phyloP scores from a whole-genome alignment of 2,113 vertebrate genomes.

The Syrmaticus mikado region DNA sequence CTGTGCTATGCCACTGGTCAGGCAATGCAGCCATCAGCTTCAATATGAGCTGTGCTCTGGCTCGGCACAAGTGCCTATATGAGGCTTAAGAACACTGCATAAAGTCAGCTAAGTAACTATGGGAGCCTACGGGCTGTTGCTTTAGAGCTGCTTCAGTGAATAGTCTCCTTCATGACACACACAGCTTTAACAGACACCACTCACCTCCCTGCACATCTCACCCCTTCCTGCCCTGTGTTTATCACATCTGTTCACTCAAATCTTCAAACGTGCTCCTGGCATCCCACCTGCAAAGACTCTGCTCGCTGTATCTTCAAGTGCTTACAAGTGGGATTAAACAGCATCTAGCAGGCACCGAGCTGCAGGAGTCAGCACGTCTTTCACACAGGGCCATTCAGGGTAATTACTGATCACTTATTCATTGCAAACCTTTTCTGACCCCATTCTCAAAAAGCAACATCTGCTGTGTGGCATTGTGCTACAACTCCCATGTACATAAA shows the following conservation, averaged over 20 bases:
- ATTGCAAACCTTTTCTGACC: conserved; percentile 63
- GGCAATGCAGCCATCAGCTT: background rate
- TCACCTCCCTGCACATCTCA: background rate
- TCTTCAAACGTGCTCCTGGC: background rate
- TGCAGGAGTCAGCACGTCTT: background rate
- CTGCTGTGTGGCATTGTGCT: background rate
- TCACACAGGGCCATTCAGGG: conserved; percentile 22
- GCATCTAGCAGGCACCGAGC: background rate
- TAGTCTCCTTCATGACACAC: background rate
- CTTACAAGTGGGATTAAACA: conserved; percentile 15
- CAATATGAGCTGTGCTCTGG: background rate
- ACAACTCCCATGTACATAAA: background rate
- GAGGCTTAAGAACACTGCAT: conserved; percentile 46
- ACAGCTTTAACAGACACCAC: background rate
- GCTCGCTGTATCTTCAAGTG: background rate
- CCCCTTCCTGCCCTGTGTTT: background rate
- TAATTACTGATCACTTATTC: conserved; percentile 41
- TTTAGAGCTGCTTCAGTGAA: background rate
- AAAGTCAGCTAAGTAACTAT: conserved; percentile 39
- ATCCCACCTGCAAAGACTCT: background rate
- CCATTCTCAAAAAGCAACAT: conserved; percentile 26
- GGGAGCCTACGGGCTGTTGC: background rate
- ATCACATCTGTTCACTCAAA: background rate
- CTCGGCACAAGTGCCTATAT: conserved; percentile 4
- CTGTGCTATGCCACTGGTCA: background rate